Evolutionary conservation across 2,888 invertebrate species (phyloP), one percentile per base, ranked within the genome.

Genomic region (Sphinx pinastri): DNA sequence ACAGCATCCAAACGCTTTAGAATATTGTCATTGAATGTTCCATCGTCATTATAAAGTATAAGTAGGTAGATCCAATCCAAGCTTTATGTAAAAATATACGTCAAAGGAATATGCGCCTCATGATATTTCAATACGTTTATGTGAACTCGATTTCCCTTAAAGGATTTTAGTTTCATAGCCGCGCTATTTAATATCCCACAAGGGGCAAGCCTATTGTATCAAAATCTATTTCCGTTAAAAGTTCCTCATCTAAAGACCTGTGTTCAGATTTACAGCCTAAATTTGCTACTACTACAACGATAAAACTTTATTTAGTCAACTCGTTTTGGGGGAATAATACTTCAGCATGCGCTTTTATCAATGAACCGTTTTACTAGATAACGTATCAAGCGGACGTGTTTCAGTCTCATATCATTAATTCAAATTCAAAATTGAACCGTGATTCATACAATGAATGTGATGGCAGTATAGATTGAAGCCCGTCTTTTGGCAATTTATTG

Each of bases 371-470:
- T 16, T 12, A 4, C 6, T 31, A 19, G 63, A 49, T 63, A 63
- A 25, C 63, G 19, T 49, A 63, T 63, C 63, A 63, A 6, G 49
- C 63, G 49, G 49, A 63, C 49, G 49, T 49, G 47, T 47, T 19
- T 47, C 49, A n/a, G 16, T 49, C 13, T 63, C n/a, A 13, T 45
- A 49, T 63, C 60, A 47, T 11, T 7, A 63, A 47, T 63, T 3
- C 0, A 16, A 19, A 49, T 63, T 16, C 12, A 47, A 31, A 58
- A 19, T 13, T 12, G 8, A 19, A 13, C 12, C 13, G 19, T 49
- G 49, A 49, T 19, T 49, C 49, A 63, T 49, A 16, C 10, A 11
- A 47, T 13, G 13, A 19, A 47, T 3, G 38, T 38, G 38, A 38
- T 38, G 38, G 38, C 38, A 5, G 38, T 38, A 3, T 38, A 7